Conservation (phyloP, 2,888 invertebrate genomes). For the Sympetrum striolatum region DNA sequence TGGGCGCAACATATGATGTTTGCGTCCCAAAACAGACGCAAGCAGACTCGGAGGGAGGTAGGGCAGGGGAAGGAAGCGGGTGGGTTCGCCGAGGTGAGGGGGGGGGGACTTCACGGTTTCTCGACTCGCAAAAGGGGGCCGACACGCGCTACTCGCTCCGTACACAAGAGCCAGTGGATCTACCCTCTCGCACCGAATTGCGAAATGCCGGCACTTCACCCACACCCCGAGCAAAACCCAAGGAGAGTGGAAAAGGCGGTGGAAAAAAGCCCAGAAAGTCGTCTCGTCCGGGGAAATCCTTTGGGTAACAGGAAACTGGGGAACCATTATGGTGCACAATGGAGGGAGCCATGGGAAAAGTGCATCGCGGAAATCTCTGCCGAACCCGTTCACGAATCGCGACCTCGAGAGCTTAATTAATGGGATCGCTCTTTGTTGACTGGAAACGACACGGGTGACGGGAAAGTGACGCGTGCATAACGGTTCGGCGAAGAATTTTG, state of each 20-base stretch:
- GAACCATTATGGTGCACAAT: neutral
- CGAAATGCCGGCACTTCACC: neutral
- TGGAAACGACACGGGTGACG: too few relatives aligned
- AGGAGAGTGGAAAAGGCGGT: neutral
- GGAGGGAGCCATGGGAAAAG: too few relatives aligned
- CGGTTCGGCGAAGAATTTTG: neutral
- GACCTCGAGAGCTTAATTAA: too few relatives aligned
- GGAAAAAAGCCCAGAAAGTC: neutral
- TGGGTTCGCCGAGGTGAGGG: neutral
- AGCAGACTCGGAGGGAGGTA: neutral
- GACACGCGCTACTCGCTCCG: neutral
- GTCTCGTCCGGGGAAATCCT: conserved; percentile 4
- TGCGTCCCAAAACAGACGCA: conserved; percentile 6
- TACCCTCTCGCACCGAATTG: conserved; percentile 1
- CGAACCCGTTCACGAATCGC: too few relatives aligned
- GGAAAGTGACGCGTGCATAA: neutral
- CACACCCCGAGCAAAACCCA: neutral
- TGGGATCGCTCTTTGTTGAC: too few relatives aligned
- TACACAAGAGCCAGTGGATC: neutral
- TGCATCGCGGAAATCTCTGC: too few relatives aligned
- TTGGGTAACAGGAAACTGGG: neutral
- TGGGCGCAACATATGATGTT: neutral
- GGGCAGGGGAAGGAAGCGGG: neutral
- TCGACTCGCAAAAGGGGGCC: neutral
- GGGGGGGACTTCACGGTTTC: conserved; percentile 28